Conservation (phyloP, 2,113 vertebrate genomes). For the Butorides virescens region DNA sequence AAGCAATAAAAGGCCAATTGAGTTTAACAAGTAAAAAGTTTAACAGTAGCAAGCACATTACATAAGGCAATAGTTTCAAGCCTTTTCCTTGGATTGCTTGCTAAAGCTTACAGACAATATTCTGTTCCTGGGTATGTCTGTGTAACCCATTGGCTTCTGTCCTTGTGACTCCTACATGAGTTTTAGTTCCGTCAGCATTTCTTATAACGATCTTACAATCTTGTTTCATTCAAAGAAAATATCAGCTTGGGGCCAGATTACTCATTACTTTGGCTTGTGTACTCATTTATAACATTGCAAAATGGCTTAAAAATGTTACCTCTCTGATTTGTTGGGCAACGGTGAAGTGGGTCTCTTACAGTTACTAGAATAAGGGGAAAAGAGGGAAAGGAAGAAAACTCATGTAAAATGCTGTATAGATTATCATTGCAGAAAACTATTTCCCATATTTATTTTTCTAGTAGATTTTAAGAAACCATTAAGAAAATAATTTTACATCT, state of each 20-base stretch:
- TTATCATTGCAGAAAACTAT: background rate
- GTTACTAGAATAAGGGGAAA: background rate
- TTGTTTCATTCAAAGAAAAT: background rate
- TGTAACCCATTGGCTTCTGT: background rate
- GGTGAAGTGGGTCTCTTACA: background rate
- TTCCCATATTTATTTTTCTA: background rate
- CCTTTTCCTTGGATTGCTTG: background rate
- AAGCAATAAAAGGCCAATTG: background rate
- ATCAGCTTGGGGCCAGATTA: background rate
- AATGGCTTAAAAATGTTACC: background rate
- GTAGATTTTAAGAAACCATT: background rate
- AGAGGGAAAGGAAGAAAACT: background rate
- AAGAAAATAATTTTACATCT: background rate
- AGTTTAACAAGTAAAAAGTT: background rate
- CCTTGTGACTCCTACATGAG: background rate
- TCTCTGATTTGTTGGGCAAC: background rate
- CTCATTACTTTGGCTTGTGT: background rate
- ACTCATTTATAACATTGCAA: background rate
- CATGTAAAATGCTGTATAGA: background rate
- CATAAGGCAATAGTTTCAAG: background rate
- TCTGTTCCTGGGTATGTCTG: background rate
- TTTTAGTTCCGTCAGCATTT: background rate
- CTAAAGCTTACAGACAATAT: background rate
- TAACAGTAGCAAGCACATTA: background rate
- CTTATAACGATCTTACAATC: background rate